A percentile compares a stretch with the other conserved stretches of the same genome.
Evolutionary conservation across 2,888 invertebrate species (phyloP).

Genomic region (Ischnura elegans): DNA sequence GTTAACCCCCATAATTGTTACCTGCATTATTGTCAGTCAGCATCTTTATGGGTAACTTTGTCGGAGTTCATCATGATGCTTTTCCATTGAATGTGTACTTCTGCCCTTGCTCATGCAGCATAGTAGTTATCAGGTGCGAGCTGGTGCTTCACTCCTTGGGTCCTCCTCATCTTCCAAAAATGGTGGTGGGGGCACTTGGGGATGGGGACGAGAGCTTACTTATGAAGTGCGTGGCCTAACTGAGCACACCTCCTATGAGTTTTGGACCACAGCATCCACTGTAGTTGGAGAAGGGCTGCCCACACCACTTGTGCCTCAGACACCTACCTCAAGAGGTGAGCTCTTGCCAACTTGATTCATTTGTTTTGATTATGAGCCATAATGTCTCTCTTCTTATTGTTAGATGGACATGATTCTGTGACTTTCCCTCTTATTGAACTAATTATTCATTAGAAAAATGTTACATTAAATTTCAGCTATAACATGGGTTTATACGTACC

Average conservation of each 20-base stretch:
- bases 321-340: conserved; percentile 78
- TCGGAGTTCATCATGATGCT: neutral
- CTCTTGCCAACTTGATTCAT: conserved; percentile 10
- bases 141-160: conserved; percentile 10
- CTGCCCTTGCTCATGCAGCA: neutral
- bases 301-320: conserved; percentile 80
- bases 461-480: too few species aligned
- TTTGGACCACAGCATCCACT: conserved; percentile 83
- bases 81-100: neutral
- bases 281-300: conserved; percentile 82
- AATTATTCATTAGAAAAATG: too few species aligned
- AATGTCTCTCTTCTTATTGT: too few species aligned
- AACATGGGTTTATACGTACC: too few species aligned
- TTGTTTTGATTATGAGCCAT: neutral
- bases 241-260: conserved; percentile 75
- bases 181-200: conserved; percentile 42
- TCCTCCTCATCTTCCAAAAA: conserved; percentile 24
- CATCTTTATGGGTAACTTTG: too few species aligned
- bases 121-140: conserved; percentile 44
- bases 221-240: conserved; percentile 51
- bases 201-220: conserved; percentile 54
- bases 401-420: too few species aligned
- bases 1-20: too few species aligned
- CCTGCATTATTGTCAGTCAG: too few species aligned
- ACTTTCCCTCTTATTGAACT: too few species aligned